phyloP scores from a whole-genome alignment of 2,888 invertebrate species.

The Empis stercorea region DNA sequence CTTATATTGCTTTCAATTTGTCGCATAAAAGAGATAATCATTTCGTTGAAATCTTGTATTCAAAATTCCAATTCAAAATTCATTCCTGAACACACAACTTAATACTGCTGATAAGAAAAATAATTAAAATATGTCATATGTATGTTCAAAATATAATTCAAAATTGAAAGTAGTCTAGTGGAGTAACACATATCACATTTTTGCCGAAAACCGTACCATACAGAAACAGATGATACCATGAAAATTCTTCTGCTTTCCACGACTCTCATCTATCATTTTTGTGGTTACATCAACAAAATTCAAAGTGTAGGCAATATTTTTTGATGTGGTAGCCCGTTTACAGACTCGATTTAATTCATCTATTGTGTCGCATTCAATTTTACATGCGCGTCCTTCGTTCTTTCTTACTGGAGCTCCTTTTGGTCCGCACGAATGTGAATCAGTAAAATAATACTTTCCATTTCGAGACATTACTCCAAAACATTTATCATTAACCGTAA shows the following conservation, averaged over 20 bases:
- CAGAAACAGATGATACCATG: conserved; percentile 6
- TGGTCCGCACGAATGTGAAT: not conserved
- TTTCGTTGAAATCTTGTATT: conserved; percentile 6
- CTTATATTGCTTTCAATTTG: not conserved
- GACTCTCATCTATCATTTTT: too few relatives aligned
- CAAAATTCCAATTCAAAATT: too few relatives aligned
- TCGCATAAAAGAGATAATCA: conserved; percentile 6
- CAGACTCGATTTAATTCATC: conserved; percentile 5
- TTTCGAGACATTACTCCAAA: not conserved
- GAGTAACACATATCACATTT: conserved; percentile 1
- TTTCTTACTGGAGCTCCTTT: not conserved
- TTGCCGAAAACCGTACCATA: conserved; percentile 7
- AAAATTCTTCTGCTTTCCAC: conserved; percentile 8
- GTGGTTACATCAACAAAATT: too few relatives aligned
- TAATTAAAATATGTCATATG: not conserved
- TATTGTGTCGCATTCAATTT: conserved; percentile 6
- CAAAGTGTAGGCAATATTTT: too few relatives aligned
- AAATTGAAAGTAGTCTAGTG: conserved; percentile 9
- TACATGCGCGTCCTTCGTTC: conserved; percentile 2
- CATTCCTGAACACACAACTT: too few relatives aligned
- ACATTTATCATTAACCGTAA: too few relatives aligned
- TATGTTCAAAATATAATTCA: too few relatives aligned
- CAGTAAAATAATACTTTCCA: not conserved
- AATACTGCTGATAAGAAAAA: too few relatives aligned
- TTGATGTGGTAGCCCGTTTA: not conserved